These are phyloP conservation scores for Hoplostethus atlanticus DNA, from an alignment of 2,797 vertebrate species.

Conservation along the genomic window DNA sequence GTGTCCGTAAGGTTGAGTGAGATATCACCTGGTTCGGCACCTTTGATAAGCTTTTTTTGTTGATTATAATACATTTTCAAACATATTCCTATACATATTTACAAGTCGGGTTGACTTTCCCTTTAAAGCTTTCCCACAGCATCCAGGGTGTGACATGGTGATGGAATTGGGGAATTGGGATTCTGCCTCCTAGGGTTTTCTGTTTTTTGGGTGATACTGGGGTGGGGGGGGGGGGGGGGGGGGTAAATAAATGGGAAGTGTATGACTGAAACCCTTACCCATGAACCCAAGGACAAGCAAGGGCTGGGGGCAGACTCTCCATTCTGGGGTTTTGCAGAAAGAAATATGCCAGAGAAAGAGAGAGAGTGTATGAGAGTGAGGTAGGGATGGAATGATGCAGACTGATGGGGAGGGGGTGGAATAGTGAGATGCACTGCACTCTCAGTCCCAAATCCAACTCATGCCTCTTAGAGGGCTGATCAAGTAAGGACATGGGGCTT, in stretches of 20 bases:
- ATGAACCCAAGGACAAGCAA: conserved; percentile 87
- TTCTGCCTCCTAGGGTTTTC: conserved; percentile 11
- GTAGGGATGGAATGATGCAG: conserved; percentile 26
- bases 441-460: conserved; percentile 66
- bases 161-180: conserved; percentile 5
- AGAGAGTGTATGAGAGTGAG: conserved; percentile 50
- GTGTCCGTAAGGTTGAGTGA: not conserved
- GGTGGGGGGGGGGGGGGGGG: not conserved
- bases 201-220: conserved; percentile 19
- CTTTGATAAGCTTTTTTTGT: not conserved
- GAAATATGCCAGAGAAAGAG: conserved; percentile 64
- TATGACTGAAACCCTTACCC: conserved; percentile 83
- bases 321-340: conserved; percentile 71
- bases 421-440: conserved; percentile 19
- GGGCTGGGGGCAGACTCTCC: conserved; percentile 86
- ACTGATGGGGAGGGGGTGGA: conserved; percentile 30
- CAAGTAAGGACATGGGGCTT: conserved; percentile 72
- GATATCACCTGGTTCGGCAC: not conserved
- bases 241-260: conserved; percentile 10
- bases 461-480: conserved; percentile 66
- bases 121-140: conserved; percentile 62
- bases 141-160: not conserved
- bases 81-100: conserved; percentile 24
- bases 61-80: not conserved
- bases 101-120: conserved; percentile 56